phyloP scores from a whole-genome alignment of 2,888 invertebrate genomes.

The Temnothorax rugatulus region DNA sequence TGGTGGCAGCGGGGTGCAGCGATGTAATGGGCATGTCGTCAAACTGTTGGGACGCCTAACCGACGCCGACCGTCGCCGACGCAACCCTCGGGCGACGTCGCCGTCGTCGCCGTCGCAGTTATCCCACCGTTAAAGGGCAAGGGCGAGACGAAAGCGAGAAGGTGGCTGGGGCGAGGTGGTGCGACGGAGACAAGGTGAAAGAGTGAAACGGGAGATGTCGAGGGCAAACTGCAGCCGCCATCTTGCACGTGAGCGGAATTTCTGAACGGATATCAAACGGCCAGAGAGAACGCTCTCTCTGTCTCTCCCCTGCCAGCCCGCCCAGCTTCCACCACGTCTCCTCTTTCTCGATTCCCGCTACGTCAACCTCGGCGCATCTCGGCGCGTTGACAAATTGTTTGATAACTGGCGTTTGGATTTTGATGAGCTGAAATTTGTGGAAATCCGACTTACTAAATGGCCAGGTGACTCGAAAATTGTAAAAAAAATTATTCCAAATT shows the following conservation, averaged over 20 bases:
- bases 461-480: neutral
- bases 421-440: neutral
- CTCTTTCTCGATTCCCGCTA: neutral
- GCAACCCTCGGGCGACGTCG: constrained; percentile 71
- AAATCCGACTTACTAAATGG: neutral
- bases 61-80: constrained; percentile 75
- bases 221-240: constrained; percentile 84
- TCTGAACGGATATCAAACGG: constrained; percentile 75
- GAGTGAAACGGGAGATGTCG: constrained; percentile 74
- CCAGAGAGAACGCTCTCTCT: constrained; percentile 35
- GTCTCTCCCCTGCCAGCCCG: constrained; percentile 16
- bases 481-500: neutral
- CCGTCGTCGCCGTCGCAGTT: constrained; percentile 30
- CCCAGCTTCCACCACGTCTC: neutral
- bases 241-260: constrained; percentile 85
- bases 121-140: constrained; percentile 64
- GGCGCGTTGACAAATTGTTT: constrained; percentile 49
- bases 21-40: constrained; percentile 84
- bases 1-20: constrained; percentile 60
- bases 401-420: constrained; percentile 40
- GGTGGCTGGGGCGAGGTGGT: constrained; percentile 61
- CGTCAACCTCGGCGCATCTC: constrained; percentile 22
- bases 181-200: constrained; percentile 76
- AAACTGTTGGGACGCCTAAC: constrained; percentile 84
- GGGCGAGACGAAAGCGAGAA: constrained; percentile 67